phyloP scores from a whole-genome alignment of 2,888 invertebrate species.

The Drosophila longiperda region DNA sequence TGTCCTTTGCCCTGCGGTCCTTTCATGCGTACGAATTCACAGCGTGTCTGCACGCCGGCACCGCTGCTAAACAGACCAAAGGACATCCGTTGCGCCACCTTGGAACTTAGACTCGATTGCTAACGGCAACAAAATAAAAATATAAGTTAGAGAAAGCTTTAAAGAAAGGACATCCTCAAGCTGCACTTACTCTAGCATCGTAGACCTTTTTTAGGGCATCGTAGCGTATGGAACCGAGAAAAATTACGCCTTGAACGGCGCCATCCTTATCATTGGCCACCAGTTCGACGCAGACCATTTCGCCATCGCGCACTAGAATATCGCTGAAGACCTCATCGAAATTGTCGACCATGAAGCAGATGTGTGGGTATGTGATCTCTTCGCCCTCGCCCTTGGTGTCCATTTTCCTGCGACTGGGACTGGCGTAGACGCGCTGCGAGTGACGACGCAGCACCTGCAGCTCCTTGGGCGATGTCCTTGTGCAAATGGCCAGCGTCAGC shows the following conservation, averaged over 20 bases:
- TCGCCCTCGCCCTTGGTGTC: constrained; percentile 99
- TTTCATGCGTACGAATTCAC: constrained; percentile 99
- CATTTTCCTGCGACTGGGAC: constrained; percentile 98
- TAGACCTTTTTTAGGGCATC: constrained; percentile 98
- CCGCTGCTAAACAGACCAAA: constrained; percentile 94
- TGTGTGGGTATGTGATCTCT: constrained; percentile 99
- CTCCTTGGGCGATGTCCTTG: constrained; percentile 98
- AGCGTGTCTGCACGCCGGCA: constrained; percentile 90
- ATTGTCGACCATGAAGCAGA: constrained; percentile 99
- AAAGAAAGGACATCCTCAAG: not conserved
- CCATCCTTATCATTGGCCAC: constrained; percentile 96
- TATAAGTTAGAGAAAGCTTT: constrained; percentile 51
- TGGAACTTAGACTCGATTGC: constrained; percentile 96
- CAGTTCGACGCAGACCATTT: constrained; percentile 99
- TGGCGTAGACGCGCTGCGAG: constrained; percentile 98
- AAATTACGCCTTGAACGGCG: constrained; percentile 95
- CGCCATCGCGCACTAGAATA: constrained; percentile 98
- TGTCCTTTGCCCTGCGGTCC: constrained; percentile 98
- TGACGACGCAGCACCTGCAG: constrained; percentile 97
- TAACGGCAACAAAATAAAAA: constrained; percentile 65
- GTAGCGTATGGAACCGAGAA: constrained; percentile 98
- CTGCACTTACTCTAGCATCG: constrained; percentile 93
- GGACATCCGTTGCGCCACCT: constrained; percentile 98
- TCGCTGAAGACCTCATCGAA: constrained; percentile 99
- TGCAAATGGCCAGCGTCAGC: constrained; percentile 98